These are phyloP conservation scores for Crotalus horridus DNA, from an alignment of 2,113 vertebrate species.

Conservation along the genomic window DNA sequence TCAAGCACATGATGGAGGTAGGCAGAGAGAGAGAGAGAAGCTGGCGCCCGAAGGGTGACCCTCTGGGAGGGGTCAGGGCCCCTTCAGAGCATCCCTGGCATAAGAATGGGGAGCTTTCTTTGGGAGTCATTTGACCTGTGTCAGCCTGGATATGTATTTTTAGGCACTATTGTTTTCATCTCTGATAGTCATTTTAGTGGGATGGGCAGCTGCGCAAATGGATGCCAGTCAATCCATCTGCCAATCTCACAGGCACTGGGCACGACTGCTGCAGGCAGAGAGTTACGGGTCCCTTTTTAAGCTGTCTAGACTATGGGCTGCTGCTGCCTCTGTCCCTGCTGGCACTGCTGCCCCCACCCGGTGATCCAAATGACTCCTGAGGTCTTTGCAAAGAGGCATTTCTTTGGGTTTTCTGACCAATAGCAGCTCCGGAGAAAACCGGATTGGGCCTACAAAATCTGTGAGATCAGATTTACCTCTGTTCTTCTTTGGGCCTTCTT, in stretches of 20 bases:
- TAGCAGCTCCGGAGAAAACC: background rate
- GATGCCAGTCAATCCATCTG: background rate
- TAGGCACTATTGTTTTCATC: background rate
- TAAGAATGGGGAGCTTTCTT: background rate
- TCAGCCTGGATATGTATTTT: background rate
- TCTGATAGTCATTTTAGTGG: background rate
- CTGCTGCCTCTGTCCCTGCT: too few species aligned
- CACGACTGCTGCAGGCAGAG: too few species aligned
- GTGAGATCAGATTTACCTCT: background rate
- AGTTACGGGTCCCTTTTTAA: background rate
- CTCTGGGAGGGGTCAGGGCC: background rate
- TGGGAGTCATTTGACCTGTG: background rate
- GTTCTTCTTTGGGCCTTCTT: background rate
- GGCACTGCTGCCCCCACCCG: background rate
- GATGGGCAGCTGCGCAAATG: background rate
- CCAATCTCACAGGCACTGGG: background rate
- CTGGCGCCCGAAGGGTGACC: background rate
- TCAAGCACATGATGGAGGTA: constrained; percentile 13
- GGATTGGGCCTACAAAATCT: background rate
- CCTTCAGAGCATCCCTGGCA: background rate
- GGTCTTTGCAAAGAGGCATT: too few species aligned
- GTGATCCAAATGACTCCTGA: background rate
- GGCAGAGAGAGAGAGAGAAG: background rate
- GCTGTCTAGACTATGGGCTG: too few species aligned
- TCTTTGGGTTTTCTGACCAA: background rate